phyloP scores from a whole-genome alignment of 2,888 invertebrate genomes.

The Exephanes ischioxanthus region DNA sequence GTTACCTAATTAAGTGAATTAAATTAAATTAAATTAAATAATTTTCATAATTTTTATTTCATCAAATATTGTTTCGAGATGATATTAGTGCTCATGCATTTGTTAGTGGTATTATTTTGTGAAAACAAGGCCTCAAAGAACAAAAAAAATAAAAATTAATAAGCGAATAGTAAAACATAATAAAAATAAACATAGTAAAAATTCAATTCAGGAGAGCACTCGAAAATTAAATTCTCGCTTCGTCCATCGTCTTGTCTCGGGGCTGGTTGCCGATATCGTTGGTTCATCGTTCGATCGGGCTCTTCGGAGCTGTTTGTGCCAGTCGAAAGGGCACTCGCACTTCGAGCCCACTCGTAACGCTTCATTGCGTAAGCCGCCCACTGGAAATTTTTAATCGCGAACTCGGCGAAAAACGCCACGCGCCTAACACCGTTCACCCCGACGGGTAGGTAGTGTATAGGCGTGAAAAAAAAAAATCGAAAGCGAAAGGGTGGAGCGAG shows the following conservation, averaged over 20 bases:
- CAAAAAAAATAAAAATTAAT: not conserved
- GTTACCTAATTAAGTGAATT: not conserved
- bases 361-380: conserved; percentile 64
- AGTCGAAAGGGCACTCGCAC: conserved; percentile 49
- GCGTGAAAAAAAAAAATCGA: conserved; percentile 47
- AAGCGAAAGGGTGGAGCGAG: conserved; percentile 28
- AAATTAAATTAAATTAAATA: too few species aligned
- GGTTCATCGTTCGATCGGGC: conserved; percentile 18
- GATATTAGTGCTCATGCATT: not conserved
- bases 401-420: conserved; percentile 52
- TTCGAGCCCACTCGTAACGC: conserved; percentile 60
- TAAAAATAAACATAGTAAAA: not conserved
- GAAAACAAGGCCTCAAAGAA: too few species aligned
- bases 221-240: not conserved
- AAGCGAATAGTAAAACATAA: not conserved
- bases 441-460: conserved; percentile 25
- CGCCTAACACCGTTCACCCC: conserved; percentile 10
- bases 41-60: too few species aligned
- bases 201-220: not conserved
- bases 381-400: conserved; percentile 72
- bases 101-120: too few species aligned
- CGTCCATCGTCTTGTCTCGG: not conserved
- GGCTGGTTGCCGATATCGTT: not conserved
- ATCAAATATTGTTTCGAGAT: not conserved
- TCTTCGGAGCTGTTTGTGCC: conserved; percentile 52